Conservation (phyloP, 64 coral and sea anemone species). For the Porites australiensis region DNA sequence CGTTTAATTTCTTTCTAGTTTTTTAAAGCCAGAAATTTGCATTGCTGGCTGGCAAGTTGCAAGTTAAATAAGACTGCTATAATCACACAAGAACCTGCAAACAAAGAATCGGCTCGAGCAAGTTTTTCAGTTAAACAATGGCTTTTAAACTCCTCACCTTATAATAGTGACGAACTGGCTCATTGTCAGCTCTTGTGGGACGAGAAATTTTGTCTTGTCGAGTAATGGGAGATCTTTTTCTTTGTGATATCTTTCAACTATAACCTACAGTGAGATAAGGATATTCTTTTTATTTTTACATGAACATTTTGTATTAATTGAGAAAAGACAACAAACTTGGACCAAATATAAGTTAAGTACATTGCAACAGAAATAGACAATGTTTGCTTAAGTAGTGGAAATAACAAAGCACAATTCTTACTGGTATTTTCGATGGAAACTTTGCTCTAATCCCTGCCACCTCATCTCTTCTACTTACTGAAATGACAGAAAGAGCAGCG, state of each 20-base stretch:
- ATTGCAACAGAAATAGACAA: not conserved
- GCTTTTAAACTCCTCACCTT: conserved; percentile 56
- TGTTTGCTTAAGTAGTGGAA: conserved; percentile 3
- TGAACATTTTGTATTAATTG: no score
- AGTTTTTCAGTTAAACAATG: conserved; percentile 3
- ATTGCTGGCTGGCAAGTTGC: no score
- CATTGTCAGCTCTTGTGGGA: conserved; percentile 97
- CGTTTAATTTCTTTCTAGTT: no score
- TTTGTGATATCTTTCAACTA: conserved; percentile 99
- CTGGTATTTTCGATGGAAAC: conserved; percentile 97
- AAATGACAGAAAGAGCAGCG: conserved; percentile 9
- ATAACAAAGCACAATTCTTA: conserved; percentile 58
- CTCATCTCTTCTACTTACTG: conserved; percentile 92
- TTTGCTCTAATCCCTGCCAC: conserved; percentile 95
- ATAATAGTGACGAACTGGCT: conserved; percentile 99
- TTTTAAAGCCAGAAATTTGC: no score
- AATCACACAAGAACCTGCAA: not conserved
- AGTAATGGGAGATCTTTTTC: conserved; percentile 94
- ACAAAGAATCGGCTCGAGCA: not conserved
- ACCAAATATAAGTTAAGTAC: not conserved
- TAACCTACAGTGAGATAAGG: conserved; percentile 72
- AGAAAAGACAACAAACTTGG: not conserved
- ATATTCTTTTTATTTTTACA: not conserved
- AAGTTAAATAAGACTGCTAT: not conserved
- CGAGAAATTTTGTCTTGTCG: conserved; percentile 99